phyloP scores from a whole-genome alignment of 2,888 invertebrate genomes.

The Papilio gigon region DNA sequence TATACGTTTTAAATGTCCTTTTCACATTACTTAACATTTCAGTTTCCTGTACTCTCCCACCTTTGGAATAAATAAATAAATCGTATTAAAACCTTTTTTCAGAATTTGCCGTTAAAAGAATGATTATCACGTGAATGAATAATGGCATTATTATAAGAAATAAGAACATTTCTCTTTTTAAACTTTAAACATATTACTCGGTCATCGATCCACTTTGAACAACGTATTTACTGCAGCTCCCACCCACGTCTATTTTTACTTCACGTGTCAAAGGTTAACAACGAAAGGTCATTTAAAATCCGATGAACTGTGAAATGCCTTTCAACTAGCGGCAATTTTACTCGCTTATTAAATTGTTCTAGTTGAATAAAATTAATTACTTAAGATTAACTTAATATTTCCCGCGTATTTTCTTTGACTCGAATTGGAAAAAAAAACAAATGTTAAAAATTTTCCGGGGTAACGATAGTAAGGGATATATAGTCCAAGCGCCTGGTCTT shows the following conservation, averaged over 20 bases:
- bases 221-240: background rate
- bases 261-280: constrained; percentile 29
- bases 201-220: background rate
- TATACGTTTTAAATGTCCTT: too few relatives aligned
- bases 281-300: constrained; percentile 36
- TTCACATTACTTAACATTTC: too few relatives aligned
- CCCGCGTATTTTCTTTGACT: too few relatives aligned
- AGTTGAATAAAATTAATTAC: background rate
- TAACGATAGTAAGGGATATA: background rate
- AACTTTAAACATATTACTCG: background rate
- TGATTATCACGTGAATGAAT: too few relatives aligned
- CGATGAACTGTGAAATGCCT: constrained; percentile 32
- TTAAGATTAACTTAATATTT: background rate
- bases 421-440: too few relatives aligned
- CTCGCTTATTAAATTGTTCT: background rate
- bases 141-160: too few relatives aligned
- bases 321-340: constrained; percentile 7
- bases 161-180: background rate
- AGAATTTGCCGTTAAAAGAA: too few relatives aligned
- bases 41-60: too few relatives aligned
- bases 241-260: constrained; percentile 24
- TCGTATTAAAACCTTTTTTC: too few relatives aligned
- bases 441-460: too few relatives aligned
- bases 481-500: background rate
- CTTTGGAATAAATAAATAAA: too few relatives aligned